These are phyloP conservation scores for Sebastes minor DNA, from an alignment of 2,797 vertebrate species.

Conservation along the genomic window DNA sequence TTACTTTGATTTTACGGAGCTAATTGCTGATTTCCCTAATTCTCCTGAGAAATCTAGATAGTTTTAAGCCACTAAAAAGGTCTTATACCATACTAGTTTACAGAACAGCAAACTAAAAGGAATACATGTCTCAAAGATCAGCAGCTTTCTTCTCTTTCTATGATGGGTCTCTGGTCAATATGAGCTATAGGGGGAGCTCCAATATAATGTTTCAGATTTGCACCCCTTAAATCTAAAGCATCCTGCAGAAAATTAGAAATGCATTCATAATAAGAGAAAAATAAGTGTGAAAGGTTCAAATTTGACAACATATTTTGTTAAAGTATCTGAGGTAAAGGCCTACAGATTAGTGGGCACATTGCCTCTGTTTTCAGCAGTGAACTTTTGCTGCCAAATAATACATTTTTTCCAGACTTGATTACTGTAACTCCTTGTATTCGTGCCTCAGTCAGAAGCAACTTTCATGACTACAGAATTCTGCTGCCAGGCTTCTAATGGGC, in stretches of 20 bases:
- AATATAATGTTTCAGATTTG: slow-evolving; percentile 30
- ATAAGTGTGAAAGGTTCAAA: neutral
- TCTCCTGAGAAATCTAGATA: neutral
- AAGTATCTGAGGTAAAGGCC: too few relatives aligned
- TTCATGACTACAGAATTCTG: too few relatives aligned
- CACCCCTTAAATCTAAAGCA: neutral
- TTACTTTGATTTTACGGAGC: neutral
- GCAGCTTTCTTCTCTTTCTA: neutral
- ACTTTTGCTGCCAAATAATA: neutral
- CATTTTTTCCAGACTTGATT: too few relatives aligned
- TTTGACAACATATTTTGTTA: neutral
- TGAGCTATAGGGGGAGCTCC: slow-evolving; percentile 64
- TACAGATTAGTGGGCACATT: neutral
- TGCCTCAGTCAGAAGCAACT: too few relatives aligned
- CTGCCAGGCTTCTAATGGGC: too few relatives aligned
- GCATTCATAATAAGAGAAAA: neutral
- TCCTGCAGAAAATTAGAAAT: neutral
- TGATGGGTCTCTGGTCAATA: neutral
- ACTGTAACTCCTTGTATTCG: too few relatives aligned
- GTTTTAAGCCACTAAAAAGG: neutral
- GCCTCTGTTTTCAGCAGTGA: neutral
- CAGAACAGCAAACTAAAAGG: neutral
- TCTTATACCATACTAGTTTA: neutral
- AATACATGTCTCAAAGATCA: neutral
- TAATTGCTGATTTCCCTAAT: neutral